These are phyloP conservation scores for Halcyon badia DNA, from an alignment of 2,797 vertebrate genomes.

Conservation along the genomic window DNA sequence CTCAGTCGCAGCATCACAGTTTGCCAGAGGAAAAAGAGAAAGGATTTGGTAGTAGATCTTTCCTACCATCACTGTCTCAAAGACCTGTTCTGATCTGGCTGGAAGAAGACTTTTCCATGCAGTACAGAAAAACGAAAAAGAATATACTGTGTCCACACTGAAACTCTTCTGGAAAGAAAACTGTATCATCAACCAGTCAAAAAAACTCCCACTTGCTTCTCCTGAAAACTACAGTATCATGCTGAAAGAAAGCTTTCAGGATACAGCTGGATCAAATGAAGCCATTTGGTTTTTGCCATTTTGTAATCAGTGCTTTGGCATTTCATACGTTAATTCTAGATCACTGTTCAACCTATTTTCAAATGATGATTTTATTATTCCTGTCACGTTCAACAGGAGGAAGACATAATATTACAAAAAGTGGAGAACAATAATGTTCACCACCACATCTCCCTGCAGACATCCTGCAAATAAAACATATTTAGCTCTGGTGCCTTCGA, in stretches of 20 bases:
- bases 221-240: not conserved
- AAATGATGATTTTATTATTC: not conserved
- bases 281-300: not conserved
- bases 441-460: not conserved
- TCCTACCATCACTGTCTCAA: not conserved
- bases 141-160: not conserved
- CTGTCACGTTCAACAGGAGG: not conserved
- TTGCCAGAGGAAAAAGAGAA: not conserved
- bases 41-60: not conserved
- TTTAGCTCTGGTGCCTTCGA: not conserved
- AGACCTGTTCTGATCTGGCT: not conserved
- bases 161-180: not conserved
- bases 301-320: not conserved
- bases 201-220: not conserved
- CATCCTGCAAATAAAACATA: not conserved
- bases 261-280: not conserved
- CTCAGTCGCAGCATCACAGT: not conserved
- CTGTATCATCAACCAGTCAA: not conserved
- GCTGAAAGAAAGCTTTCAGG: not conserved
- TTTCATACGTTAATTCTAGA: not conserved
- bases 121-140: not conserved
- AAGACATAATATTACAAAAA: not conserved
- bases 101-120: not conserved
- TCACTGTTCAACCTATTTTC: not conserved
- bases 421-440: not conserved